Percentiles rank a stretch among this genome's conserved stretches.
These are phyloP conservation scores for Leptogaster cylindrica DNA, from an alignment of 2,888 invertebrate genomes.

Conservation along the genomic window DNA sequence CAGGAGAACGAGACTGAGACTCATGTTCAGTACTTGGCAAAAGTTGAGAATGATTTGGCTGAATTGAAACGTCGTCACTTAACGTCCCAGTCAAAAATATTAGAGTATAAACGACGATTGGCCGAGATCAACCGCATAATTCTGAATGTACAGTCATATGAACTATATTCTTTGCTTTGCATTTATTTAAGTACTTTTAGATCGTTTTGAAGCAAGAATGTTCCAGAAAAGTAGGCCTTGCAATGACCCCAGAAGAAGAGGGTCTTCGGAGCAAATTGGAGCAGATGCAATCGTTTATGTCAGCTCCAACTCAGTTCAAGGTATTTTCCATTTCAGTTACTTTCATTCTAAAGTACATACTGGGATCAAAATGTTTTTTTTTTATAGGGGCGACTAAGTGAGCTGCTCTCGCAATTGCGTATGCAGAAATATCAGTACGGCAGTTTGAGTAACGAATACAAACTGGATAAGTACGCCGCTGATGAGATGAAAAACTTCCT, in stretches of 20 bases:
- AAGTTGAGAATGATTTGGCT: slow-evolving; percentile 78
- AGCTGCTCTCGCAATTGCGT: slow-evolving; percentile 85
- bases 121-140: slow-evolving; percentile 83
- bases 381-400: slow-evolving; percentile 82
- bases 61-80: slow-evolving; percentile 82
- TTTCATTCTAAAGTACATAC: slow-evolving; percentile 3
- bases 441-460: slow-evolving; percentile 74
- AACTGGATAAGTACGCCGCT: slow-evolving; percentile 76
- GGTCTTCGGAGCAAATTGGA: slow-evolving; percentile 85
- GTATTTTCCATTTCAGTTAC: slow-evolving; percentile 63
- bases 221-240: slow-evolving; percentile 84
- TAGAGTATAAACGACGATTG: slow-evolving; percentile 81
- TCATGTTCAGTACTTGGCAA: slow-evolving; percentile 80
- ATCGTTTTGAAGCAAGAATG: slow-evolving; percentile 88
- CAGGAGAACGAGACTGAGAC: slow-evolving; percentile 84
- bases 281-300: slow-evolving; percentile 83
- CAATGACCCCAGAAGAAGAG: slow-evolving; percentile 90
- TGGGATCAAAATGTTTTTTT: slow-evolving; percentile 1
- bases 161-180: neutral
- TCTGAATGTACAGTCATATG: slow-evolving; percentile 68
- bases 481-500: slow-evolving; percentile 80
- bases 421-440: slow-evolving; percentile 71
- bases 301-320: slow-evolving; percentile 91
- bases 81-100: slow-evolving; percentile 78
- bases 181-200: slow-evolving; percentile 61